Base-by-base conservation (phyloP, 1,140 invertebrate genomes). In the Dendrolimus punctatus region DNA sequence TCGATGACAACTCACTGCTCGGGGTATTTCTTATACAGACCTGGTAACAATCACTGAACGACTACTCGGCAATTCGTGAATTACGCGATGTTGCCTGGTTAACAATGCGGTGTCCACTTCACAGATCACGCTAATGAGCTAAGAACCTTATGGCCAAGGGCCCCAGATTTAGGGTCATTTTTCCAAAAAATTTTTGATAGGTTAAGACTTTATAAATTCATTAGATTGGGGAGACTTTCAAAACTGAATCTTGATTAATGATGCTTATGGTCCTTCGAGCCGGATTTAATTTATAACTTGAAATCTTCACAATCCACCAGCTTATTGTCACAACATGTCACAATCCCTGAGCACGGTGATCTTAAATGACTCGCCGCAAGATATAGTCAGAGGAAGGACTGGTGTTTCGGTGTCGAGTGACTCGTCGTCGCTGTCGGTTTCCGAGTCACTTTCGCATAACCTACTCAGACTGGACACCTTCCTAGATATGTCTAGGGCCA, bases 401-500 rank as follows among this genome's bases (percentile, higher is more conserved):
- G 66, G 64, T 0, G 73, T 64, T 1, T 65, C 60, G 0, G n/a
- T 1, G 0, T 10, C 9, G 9, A 51, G 55, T 6, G 53, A 41
- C 2, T 63, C 61, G 5, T 48, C 54, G 37, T 77, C 77, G 6
- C 58, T 64, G 6, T 75, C 76, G 0, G 66, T 60, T 59, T 78
- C 75, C 0, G 71, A 76, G 63, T 78, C 79, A 0, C 63, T 61
- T 4, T 64, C 71, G 0, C 64, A 64, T 5, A 83, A 65, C 0
- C 23, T 43, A 0, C 62, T 47, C 8, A 80, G 60, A 1, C 50
- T 8, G 0, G 68, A 41, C 6, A 75, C 68, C 9, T 66, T 53
- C 2, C 54, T 39, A 0, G 77, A 76, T 64, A 83, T 78, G 8
- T 75, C 70, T 4, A 53, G 23, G 0, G 71, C 73, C 7, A 83